phyloP scores from a whole-genome alignment of 2,113 vertebrate species.

The Phalacrocorax brasilianus region DNA sequence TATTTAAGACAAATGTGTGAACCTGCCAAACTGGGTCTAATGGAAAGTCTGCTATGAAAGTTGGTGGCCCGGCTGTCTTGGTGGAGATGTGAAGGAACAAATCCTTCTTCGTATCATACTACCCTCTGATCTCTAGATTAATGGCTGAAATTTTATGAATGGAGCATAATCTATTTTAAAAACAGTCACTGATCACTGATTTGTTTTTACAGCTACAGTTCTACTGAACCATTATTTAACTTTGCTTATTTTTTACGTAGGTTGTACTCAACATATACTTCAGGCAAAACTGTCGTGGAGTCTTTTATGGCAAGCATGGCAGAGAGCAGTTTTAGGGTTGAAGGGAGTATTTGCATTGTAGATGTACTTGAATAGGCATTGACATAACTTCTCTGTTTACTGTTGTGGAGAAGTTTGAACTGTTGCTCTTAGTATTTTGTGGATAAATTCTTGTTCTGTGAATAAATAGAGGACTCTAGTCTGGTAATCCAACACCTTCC shows the following conservation, averaged over 20 bases:
- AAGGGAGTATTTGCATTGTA: background rate
- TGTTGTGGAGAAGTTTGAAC: background rate
- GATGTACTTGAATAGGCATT: background rate
- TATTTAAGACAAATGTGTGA: background rate
- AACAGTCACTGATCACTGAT: background rate
- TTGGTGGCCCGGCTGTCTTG: background rate
- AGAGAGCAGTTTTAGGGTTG: background rate
- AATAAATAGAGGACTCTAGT: background rate
- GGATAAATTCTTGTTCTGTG: slow-evolving; percentile 35
- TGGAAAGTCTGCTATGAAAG: background rate
- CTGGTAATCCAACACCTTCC: background rate
- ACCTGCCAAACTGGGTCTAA: background rate
- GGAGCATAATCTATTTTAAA: background rate
- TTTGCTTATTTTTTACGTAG: background rate
- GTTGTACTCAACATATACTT: background rate
- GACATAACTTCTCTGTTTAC: background rate
- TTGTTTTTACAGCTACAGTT: background rate
- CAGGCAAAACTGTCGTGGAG: background rate
- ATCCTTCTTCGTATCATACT: background rate
- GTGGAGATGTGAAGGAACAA: background rate
- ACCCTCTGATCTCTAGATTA: background rate
- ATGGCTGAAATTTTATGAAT: background rate
- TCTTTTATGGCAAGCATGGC: background rate
- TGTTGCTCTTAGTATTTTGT: background rate
- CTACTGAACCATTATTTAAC: background rate